Conservation (phyloP, 2,113 vertebrate species). For the Melanerpes aurifrons region DNA sequence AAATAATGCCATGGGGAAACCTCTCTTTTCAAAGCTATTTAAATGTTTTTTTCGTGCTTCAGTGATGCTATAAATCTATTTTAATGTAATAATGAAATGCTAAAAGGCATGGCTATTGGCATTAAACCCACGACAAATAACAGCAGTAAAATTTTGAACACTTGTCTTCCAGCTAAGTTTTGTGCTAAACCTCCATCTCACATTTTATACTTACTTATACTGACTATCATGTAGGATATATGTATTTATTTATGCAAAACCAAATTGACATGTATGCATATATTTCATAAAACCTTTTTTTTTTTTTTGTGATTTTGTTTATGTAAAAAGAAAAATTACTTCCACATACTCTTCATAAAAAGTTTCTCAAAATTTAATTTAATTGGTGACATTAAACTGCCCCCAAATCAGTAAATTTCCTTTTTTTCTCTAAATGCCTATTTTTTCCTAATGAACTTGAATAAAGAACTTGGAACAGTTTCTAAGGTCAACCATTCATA, state of each 20-base stretch:
- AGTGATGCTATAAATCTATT: not conserved
- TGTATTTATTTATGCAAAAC: not conserved
- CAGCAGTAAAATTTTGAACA: not conserved
- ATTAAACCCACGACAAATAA: not conserved
- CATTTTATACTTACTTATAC: not conserved
- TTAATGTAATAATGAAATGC: not conserved
- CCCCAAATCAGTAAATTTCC: not conserved
- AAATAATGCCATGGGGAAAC: not conserved
- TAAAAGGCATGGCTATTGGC: not conserved
- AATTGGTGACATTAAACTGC: not conserved
- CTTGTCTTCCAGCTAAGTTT: not conserved
- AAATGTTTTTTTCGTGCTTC: not conserved
- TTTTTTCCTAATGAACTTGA: not conserved
- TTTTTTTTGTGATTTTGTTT: not conserved
- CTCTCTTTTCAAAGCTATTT: not conserved
- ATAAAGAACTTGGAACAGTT: not conserved
- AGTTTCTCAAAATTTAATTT: not conserved
- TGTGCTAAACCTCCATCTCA: not conserved
- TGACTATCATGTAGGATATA: not conserved
- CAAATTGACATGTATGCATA: rapidly evolving
- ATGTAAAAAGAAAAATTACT: not conserved
- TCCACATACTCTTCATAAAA: not conserved
- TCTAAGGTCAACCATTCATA: not conserved
- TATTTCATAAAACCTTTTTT: not conserved
- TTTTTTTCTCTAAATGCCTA: not conserved